Evolutionary conservation across 2,113 vertebrate species (phyloP), one percentile per base, ranked within the genome.

Genomic region (Noctilio leporinus): DNA sequence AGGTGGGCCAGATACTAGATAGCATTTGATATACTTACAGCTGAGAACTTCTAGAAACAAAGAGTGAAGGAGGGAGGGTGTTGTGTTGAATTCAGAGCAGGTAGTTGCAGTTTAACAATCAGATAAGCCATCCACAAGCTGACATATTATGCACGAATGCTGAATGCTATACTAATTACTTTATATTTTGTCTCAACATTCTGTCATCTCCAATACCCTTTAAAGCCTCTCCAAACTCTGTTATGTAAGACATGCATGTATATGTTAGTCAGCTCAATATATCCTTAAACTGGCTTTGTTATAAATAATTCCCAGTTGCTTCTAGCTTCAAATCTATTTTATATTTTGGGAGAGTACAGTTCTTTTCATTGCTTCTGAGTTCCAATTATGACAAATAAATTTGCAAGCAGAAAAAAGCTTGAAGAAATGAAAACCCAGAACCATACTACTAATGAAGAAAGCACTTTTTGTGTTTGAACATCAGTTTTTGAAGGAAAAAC

Each of bases 21-120:
- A 80, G 40, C 7, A 16, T 92, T 96, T 89, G 85, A 97, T 97
- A 70, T 4, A 49, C 40, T 92, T 83, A 73, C 91, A 98, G 96
- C 95, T 96, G 96, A 95, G 92, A 87, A 96, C 93, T 75, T 88
- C 95, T 96, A 95, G 96, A 97, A 96, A 97, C 97, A 95, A 96
- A 89, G 86, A 57, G 20, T 3, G n/a, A 49, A 30, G 28, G 62
- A 10, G 26, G 40, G 40, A 40, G 59, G 75, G 96, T 90, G 95
- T 95, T 98, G 98, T 80, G 97, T 98, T 98, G 97, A 95, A 97
- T 96, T 97, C 94, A 94, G 84, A 49, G 40, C 49, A 91, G 86
- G 51, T 82, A 92, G 70, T 47, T 95, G 43, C 35, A 83, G 49
- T 72, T 96, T 97, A 97, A 98, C 98, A 96, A 93, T 95, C 97